Conservation (phyloP, 2,113 vertebrate species). For the Panurus biarmicus region DNA sequence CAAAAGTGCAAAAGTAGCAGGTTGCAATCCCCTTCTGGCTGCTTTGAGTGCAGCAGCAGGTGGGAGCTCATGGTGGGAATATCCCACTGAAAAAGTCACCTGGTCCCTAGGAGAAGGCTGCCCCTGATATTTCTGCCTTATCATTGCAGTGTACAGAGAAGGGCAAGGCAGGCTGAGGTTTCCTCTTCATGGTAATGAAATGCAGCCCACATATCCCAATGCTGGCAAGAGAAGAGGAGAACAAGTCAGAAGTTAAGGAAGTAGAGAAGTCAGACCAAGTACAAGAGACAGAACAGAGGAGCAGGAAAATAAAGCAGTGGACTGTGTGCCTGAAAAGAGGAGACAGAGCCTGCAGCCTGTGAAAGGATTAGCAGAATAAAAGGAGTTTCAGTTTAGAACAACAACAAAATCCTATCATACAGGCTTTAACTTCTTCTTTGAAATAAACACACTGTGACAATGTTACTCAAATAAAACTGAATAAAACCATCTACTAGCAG, state of each 20-base stretch:
- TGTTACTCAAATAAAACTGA: not conserved
- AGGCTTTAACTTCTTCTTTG: slow-evolving; percentile 7
- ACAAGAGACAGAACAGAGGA: slow-evolving; percentile 54
- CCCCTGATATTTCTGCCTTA: not conserved
- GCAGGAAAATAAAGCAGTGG: slow-evolving; percentile 50
- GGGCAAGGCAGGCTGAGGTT: not conserved
- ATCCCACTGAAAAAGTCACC: not conserved
- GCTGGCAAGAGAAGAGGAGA: slow-evolving; percentile 54
- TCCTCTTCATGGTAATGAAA: slow-evolving; percentile 38
- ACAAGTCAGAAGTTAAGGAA: slow-evolving; percentile 63
- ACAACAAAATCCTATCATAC: slow-evolving; percentile 15
- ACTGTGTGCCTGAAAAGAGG: slow-evolving; percentile 42
- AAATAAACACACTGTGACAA: not conserved
- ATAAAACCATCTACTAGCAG: not conserved
- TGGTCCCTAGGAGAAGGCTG: not conserved
- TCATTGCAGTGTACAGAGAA: not conserved
- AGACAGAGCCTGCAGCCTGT: slow-evolving; percentile 37
- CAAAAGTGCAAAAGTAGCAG: not conserved
- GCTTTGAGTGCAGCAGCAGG: accelerated
- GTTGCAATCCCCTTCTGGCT: not conserved
- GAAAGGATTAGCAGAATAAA: slow-evolving; percentile 55
- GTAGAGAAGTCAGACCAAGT: slow-evolving; percentile 46
- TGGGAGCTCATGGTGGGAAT: not conserved
- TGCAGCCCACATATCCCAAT: slow-evolving; percentile 45
- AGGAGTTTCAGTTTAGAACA: slow-evolving; percentile 16